Percentiles rank a stretch among this genome's conserved stretches.
These are phyloP conservation scores for Acridotheres tristis DNA, from an alignment of 2,797 vertebrate genomes.

Conservation along the genomic window DNA sequence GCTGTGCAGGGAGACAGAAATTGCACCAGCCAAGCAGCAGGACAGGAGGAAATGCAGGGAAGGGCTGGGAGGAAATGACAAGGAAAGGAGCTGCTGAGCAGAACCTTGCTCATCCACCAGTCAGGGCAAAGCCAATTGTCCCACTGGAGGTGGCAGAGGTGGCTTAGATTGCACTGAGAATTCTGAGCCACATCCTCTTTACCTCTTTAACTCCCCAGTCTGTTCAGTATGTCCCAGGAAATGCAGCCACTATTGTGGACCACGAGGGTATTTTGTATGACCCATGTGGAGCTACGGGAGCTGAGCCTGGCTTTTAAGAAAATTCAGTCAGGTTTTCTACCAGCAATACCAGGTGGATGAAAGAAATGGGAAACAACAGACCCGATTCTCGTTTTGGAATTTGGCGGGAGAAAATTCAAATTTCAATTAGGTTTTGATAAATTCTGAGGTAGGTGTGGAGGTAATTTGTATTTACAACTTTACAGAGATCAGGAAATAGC, in stretches of 20 bases:
- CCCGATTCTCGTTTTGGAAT: fast-evolving
- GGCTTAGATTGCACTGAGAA: background rate
- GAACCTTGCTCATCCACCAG: background rate
- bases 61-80: background rate
- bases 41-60: background rate
- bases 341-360: background rate
- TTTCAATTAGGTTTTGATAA: background rate
- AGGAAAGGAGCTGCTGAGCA: background rate
- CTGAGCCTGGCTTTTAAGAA: background rate
- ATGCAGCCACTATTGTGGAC: background rate
- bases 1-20: background rate
- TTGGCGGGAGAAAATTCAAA: background rate
- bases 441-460: background rate
- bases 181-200: background rate
- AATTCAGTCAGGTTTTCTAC: background rate
- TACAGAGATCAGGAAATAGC: background rate
- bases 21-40: background rate
- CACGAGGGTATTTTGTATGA: background rate
- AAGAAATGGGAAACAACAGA: background rate
- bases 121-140: background rate
- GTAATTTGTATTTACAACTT: background rate
- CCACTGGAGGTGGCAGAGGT: background rate
- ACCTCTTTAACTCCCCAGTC: background rate
- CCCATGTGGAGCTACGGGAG: background rate
- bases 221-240: background rate